A percentile compares a stretch with the other conserved stretches of the same genome.
These are phyloP conservation scores for Malurus melanocephalus DNA, from an alignment of 2,113 vertebrate species.

Conservation along the genomic window DNA sequence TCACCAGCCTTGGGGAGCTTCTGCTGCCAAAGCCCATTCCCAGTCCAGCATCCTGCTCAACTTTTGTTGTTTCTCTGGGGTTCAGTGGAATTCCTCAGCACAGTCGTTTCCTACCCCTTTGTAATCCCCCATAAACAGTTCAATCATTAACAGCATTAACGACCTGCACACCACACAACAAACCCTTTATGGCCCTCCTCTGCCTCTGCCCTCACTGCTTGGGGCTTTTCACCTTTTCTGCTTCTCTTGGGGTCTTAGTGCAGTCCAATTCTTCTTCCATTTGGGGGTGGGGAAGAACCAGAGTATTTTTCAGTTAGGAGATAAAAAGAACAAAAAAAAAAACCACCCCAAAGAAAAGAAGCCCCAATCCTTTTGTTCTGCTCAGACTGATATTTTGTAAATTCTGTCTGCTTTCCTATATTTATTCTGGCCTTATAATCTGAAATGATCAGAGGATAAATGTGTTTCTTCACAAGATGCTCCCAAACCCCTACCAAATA, in stretches of 20 bases:
- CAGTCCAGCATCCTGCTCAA: neutral
- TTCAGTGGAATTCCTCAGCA: neutral
- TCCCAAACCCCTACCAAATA: neutral
- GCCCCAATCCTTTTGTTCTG: slow-evolving; percentile 2
- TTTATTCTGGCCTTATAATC: neutral
- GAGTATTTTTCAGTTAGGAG: slow-evolving; percentile 4
- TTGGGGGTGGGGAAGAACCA: slow-evolving; percentile 11
- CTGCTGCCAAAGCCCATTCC: neutral
- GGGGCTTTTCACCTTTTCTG: slow-evolving; percentile 37
- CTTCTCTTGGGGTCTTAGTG: neutral
- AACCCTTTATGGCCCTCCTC: slow-evolving; percentile 33
- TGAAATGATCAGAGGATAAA: neutral
- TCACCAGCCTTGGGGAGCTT: neutral
- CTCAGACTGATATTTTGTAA: neutral
- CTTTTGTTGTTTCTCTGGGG: neutral
- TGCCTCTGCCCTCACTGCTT: neutral
- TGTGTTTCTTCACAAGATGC: neutral
- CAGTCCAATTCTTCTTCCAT: neutral
- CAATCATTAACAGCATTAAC: slow-evolving; percentile 63
- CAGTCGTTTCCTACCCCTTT: slow-evolving; percentile 20
- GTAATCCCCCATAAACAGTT: slow-evolving; percentile 30
- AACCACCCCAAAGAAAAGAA: neutral
- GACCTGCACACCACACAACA: slow-evolving; percentile 22
- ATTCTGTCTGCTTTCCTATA: neutral
- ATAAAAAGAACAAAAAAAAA: neutral